Evolutionary conservation across 1,140 invertebrate species (phyloP).

Genomic region (Macrobrachium nipponense): DNA sequence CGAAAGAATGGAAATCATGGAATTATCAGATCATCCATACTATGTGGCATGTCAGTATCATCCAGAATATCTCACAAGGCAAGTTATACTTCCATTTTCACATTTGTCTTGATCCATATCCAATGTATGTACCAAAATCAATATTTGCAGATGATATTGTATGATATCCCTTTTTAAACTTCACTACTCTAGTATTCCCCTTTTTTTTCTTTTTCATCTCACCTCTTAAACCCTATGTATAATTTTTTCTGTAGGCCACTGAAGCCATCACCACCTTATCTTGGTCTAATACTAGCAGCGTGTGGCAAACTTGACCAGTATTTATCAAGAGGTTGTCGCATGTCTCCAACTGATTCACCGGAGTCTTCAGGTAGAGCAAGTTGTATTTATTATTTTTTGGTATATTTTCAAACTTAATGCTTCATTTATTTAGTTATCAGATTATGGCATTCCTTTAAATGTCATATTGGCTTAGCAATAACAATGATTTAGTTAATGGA

Average conservation of each 20-base stretch:
- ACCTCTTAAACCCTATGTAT: too few relatives aligned
- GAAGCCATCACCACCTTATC: slow-evolving; percentile 93
- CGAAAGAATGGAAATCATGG: slow-evolving; percentile 83
- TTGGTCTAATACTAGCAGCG: slow-evolving; percentile 92
- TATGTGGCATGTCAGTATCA: slow-evolving; percentile 98
- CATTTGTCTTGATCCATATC: not conserved
- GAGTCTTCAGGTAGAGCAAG: slow-evolving; percentile 52
- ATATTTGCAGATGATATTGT: too few relatives aligned
- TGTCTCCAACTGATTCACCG: slow-evolving; percentile 58
- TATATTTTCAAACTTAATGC: not conserved
- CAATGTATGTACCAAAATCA: not conserved
- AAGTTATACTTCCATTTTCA: not conserved
- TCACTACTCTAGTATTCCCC: not conserved
- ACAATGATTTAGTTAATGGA: too few relatives aligned
- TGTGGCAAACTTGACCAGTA: slow-evolving; percentile 79
- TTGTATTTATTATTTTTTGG: not conserved
- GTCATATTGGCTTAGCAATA: too few relatives aligned
- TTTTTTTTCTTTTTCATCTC: not conserved
- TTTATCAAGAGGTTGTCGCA: slow-evolving; percentile 67
- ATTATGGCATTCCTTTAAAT: too few relatives aligned
- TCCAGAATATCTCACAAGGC: slow-evolving; percentile 86
- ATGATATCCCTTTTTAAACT: not conserved
- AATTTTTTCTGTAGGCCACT: slow-evolving; percentile 80
- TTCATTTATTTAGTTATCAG: not conserved
- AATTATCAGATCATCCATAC: slow-evolving; percentile 83